Base-by-base conservation (phyloP, 1,140 invertebrate genomes). In the Heliconius hermathena region DNA sequence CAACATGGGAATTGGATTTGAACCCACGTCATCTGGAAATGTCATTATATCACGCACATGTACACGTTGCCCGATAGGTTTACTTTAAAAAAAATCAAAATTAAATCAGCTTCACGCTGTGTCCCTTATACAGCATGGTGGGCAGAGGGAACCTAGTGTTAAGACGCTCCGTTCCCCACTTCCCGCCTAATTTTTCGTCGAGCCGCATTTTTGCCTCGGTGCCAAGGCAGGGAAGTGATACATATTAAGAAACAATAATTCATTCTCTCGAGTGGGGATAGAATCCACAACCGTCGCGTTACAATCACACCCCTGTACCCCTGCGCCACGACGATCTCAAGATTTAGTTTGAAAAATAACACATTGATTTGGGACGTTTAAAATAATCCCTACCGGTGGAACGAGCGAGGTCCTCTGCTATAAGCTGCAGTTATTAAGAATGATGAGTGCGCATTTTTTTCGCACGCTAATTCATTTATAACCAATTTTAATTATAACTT, bases 1-100 rank as follows among this genome's bases (percentile, higher is more conserved):
- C 90, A 79, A 84, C 77, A 84, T 86, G 85, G 83, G 87, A 90
- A 90, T 91, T 90, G 90, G 89, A 91, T 91, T 46, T 91, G 84
- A 81, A 84, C 79, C 83, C 84, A 79, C 90, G 90, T 90, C 90
- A 91, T 87, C 86, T 85, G 88, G 88, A 89, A 91, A 90, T 88
- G 87, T 88, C 89, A 88, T 91, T 90, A 90, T 80, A 81, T 79
- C 78, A 80, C 74, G 74, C 90, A 80, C 79, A 76, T 76, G 79
- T 80, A 52, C 29, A 80, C 79, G 36, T 73, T 76, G 49, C 3
- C 22, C 1, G 22, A 66, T 66, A 26, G 11, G 26, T 11, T 57
- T 57, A 26, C 8, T 26, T 26, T 66, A 5, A 22, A 60, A 60
- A 46, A 1, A 36, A 36, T 6, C 33, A 36, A 36, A 36, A 36